Percentiles rank a stretch among this genome's conserved stretches.
Conservation (phyloP, 2,797 vertebrate species). For the Falco naumanni region DNA sequence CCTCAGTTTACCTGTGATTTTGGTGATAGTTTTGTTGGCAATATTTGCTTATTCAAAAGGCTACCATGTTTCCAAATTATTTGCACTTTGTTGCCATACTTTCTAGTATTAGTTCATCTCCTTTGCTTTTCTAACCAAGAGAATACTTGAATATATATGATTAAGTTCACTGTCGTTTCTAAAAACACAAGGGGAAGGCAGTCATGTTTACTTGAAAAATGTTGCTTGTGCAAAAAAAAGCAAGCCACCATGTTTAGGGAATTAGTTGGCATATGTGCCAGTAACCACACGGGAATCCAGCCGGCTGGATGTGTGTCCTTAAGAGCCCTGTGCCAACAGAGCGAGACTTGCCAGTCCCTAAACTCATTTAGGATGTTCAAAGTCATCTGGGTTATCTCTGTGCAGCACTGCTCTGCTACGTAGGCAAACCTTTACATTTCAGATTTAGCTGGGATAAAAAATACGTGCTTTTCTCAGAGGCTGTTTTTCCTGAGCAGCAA, state of each 20-base stretch:
- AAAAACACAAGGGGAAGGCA: neutral
- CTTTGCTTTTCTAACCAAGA: neutral
- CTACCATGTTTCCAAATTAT: neutral
- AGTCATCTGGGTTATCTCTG: neutral
- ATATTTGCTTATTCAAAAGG: neutral
- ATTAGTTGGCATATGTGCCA: neutral
- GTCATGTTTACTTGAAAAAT: neutral
- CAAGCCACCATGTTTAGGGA: neutral
- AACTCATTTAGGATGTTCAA: neutral
- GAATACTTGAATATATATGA: neutral
- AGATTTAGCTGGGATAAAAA: neutral
- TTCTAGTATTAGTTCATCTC: neutral
- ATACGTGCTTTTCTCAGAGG: neutral
- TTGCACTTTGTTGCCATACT: neutral
- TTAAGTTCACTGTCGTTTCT: neutral
- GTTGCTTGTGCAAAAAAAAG: neutral
- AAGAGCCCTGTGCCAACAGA: neutral
- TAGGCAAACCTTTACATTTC: neutral
- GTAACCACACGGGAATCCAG: neutral
- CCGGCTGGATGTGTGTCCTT: neutral
- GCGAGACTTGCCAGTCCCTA: neutral
- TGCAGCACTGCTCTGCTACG: rapidly evolving
- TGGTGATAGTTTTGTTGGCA: neutral
- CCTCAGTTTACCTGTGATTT: neutral
- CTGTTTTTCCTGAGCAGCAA: neutral